phyloP scores from a whole-genome alignment of 2,797 vertebrate genomes.

The Rhabdomys pumilio region DNA sequence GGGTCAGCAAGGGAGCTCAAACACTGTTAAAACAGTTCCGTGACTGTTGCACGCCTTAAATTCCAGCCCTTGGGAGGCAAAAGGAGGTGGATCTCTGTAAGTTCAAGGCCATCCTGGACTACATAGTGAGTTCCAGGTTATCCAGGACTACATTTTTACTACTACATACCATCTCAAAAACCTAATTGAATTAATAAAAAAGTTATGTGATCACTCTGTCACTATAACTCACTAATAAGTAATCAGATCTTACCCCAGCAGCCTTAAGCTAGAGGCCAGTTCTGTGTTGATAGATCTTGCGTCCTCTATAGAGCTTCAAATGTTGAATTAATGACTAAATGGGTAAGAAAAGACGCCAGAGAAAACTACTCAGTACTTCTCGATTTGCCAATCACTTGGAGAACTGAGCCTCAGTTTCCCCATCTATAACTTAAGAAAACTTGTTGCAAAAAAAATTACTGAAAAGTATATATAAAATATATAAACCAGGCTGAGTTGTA shows the following conservation, averaged over 20 bases:
- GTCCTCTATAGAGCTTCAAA: neutral
- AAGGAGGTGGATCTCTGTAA: no score
- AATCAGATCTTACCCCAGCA: neutral
- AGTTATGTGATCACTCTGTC: neutral
- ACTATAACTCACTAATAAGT: neutral
- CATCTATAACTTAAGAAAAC: neutral
- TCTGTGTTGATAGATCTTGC: neutral
- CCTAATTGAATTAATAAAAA: neutral
- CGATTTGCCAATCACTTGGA: neutral
- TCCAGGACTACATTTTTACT: neutral
- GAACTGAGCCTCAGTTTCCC: neutral
- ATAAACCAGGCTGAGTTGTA: neutral
- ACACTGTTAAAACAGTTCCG: neutral
- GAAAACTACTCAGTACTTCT: neutral
- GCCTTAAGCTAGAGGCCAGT: neutral
- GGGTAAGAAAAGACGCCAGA: neutral
- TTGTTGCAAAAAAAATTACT: neutral
- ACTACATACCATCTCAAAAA: neutral
- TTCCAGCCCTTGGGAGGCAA: neutral
- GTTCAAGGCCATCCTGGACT: neutral
- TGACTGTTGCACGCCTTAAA: neutral
- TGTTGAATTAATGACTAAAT: neutral
- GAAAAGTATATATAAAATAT: neutral
- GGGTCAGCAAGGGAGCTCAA: neutral
- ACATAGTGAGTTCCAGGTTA: neutral